A percentile compares a stretch with the other conserved stretches of the same genome.
Evolutionary conservation across 2,888 invertebrate species (phyloP).

Genomic region (Mallateleia sp.): DNA sequence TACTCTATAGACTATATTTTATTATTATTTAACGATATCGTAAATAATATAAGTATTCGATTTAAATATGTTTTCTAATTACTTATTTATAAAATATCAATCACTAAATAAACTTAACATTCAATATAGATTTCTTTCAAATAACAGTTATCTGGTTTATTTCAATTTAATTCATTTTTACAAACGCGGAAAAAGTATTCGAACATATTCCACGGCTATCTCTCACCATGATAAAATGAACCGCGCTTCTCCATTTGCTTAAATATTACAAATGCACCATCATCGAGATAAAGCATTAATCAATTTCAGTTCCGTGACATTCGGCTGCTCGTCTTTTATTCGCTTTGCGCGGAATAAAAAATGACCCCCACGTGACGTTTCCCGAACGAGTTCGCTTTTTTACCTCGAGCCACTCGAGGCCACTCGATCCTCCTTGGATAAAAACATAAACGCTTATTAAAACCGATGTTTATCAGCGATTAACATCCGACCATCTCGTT

Average conservation of each 20-base stretch:
- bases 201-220: neutral
- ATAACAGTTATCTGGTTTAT: too few relatives aligned
- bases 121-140: too few relatives aligned
- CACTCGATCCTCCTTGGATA: neutral
- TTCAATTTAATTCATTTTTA: neutral
- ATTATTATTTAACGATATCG: too few relatives aligned
- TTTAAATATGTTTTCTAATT: too few relatives aligned
- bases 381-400: slow-evolving; percentile 22
- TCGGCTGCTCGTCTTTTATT: slow-evolving; percentile 24
- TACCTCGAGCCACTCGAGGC: neutral
- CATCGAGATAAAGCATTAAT: slow-evolving; percentile 39
- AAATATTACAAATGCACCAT: slow-evolving; percentile 31
- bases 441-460: slow-evolving; percentile 21
- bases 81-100: too few relatives aligned
- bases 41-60: too few relatives aligned
- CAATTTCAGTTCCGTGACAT: slow-evolving; percentile 40
- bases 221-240: neutral
- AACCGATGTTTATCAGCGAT: slow-evolving; percentile 47
- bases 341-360: slow-evolving; percentile 28
- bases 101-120: too few relatives aligned
- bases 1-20: too few relatives aligned
- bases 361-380: neutral
- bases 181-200: neutral
- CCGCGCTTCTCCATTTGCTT: slow-evolving; percentile 13
- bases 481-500: slow-evolving; percentile 32